Evolutionary conservation across 2,113 vertebrate genomes (phyloP), one percentile per base, ranked within the genome.

Genomic region (Numida meleagris): DNA sequence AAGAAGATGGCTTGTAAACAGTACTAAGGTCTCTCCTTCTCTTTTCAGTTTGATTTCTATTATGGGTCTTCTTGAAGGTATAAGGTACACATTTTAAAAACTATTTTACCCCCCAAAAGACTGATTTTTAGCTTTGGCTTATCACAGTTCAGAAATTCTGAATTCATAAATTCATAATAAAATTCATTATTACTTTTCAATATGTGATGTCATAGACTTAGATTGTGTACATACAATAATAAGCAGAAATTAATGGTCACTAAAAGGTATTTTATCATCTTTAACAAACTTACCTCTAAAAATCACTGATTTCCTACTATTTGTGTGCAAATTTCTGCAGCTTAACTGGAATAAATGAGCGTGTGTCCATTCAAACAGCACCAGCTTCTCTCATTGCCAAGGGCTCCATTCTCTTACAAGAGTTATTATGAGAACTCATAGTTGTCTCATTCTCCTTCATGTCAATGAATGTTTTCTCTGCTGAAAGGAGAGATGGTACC

Each of bases 51-150:
- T 67, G 6, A 51, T 4, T 34, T 86, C 25, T 74, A 1, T 11
- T 46, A 11, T 55, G 11, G 29, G 15, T 58, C 33, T 75, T 13
- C 13, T 75, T n/a, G 17, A 7, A 75, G 27, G 5, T 62, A 34
- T 19, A 77, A 65, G 7, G 3, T 23, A 65, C 31, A 57, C 58
- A 40, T 62, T 43, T 34, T 81, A 45, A 4, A 55, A 23, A 53
- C 13, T 0, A 18, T 57, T 92, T 81, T 53, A n/a, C 2, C 0
- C 34, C 21, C 48, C 48, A 25, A 13, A 62, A 2, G 0, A 1
- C 25, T 4, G 45, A 11, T 72, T 80, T 16, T 62, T 65, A 45
- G 6, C 13, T 65, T 76, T 21, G 42, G 3, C 20, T 66, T 59
- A 10, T 18, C 21, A 51, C 14, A 43, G 2, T 57, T 82, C 14